Conservation (phyloP, 2,888 invertebrate species). For the Drosophila kokeensis region DNA sequence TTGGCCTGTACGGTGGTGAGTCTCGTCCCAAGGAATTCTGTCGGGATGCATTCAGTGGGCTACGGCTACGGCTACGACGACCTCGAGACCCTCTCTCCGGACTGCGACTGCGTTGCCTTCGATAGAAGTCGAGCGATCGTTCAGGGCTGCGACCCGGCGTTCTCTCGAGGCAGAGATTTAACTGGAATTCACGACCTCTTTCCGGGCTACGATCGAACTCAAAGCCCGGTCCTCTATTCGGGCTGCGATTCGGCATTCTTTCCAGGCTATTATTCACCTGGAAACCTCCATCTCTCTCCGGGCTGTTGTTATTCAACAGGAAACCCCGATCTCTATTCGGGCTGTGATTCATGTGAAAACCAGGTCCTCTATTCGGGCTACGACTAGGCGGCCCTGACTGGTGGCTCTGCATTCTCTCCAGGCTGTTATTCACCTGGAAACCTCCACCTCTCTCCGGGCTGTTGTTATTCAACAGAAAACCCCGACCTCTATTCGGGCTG, state of each 20-base stretch:
- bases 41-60: background rate
- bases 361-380: background rate
- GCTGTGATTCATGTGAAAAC: background rate
- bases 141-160: background rate
- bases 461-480: no score
- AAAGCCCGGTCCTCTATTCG: background rate
- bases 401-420: background rate
- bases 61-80: conserved; percentile 20
- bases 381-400: background rate
- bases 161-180: background rate
- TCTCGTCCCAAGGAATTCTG: background rate
- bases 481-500: background rate
- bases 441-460: no score
- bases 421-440: background rate
- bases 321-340: background rate
- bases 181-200: background rate
- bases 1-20: background rate
- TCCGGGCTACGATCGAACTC: background rate
- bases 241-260: background rate
- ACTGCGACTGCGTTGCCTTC: background rate
- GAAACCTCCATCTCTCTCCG: no score
- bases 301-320: no score
- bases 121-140: background rate
- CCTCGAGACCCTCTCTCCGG: background rate
- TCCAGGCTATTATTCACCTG: background rate